A percentile compares a stretch with the other conserved stretches of the same genome.
phyloP scores from a whole-genome alignment of 2,113 vertebrate species.

The Periophthalmus modestus region DNA sequence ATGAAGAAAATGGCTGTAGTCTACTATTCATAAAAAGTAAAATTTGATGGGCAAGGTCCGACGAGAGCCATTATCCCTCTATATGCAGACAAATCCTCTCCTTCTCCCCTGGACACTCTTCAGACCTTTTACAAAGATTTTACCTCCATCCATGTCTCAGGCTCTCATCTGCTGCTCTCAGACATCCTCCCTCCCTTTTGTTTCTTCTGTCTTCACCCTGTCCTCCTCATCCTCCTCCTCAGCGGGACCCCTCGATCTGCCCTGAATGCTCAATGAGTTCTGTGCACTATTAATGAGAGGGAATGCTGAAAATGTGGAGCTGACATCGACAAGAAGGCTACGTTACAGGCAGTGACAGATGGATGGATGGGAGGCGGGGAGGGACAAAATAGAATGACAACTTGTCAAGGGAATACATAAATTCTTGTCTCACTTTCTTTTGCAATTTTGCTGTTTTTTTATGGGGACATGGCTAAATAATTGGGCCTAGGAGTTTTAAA shows the following conservation, averaged over 20 bases:
- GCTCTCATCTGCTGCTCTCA: conserved; percentile 36
- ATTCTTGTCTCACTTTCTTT: neutral
- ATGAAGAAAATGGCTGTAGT: neutral
- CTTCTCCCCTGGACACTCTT: conserved; percentile 34
- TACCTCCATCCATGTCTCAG: conserved; percentile 47
- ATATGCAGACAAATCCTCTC: conserved; percentile 44
- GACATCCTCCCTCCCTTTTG: conserved; percentile 22
- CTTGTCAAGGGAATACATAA: neutral
- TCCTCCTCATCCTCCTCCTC: conserved; percentile 49
- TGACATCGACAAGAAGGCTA: conserved; percentile 42
- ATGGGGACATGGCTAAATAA: neutral
- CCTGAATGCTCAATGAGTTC: conserved; percentile 50
- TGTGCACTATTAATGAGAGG: conserved; percentile 64
- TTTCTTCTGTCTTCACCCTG: conserved; percentile 10
- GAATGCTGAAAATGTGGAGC: conserved; percentile 41
- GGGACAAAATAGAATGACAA: conserved; percentile 18
- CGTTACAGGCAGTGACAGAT: conserved; percentile 36
- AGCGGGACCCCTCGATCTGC: conserved; percentile 45
- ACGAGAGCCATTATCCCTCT: conserved; percentile 42
- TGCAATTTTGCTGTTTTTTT: neutral
- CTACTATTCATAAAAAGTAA: conserved; percentile 23
- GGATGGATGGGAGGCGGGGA: conserved; percentile 36
- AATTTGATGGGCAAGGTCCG: conserved; percentile 19
- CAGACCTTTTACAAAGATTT: conserved; percentile 54
- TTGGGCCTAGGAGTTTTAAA: too few relatives aligned